phyloP scores from a whole-genome alignment of 2,113 vertebrate species.

The Thymallus thymallus region DNA sequence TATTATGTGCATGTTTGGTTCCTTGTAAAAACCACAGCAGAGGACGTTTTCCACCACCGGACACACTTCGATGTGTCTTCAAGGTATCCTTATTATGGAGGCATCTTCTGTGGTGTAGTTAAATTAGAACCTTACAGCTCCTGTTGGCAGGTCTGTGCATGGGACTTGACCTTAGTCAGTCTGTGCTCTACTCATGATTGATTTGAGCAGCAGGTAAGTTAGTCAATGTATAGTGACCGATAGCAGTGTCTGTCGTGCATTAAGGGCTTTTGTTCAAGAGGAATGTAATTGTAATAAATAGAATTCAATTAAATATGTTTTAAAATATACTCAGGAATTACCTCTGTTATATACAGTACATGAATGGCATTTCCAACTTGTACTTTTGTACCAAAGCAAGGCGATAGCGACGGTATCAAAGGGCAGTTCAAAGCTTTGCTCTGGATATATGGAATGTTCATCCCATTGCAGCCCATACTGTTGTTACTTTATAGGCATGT shows the following conservation, averaged over 20 bases:
- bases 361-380: constrained; percentile 21
- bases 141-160: constrained; percentile 21
- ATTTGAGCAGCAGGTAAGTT: constrained; percentile 28
- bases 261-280: constrained; percentile 39
- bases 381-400: constrained; percentile 18
- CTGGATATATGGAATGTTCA: constrained; percentile 30
- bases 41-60: constrained; percentile 35
- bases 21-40: constrained; percentile 44
- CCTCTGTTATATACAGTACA: background rate
- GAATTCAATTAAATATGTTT: too few relatives aligned
- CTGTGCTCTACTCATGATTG: constrained; percentile 40
- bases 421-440: constrained; percentile 31
- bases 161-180: constrained; percentile 40
- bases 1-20: constrained; percentile 27
- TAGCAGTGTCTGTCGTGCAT: constrained; percentile 42
- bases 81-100: constrained; percentile 39
- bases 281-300: constrained; percentile 36
- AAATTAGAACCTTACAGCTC: constrained; percentile 30
- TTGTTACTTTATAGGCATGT: constrained; percentile 54
- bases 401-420: constrained; percentile 20
- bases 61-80: constrained; percentile 28
- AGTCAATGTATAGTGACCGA: constrained; percentile 16
- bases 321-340: constrained; percentile 29
- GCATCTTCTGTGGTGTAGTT: constrained; percentile 33
- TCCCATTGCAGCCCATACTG: constrained; percentile 1